Base-by-base conservation (phyloP, 1,140 invertebrate genomes). In the Ridgeia piscesae region DNA sequence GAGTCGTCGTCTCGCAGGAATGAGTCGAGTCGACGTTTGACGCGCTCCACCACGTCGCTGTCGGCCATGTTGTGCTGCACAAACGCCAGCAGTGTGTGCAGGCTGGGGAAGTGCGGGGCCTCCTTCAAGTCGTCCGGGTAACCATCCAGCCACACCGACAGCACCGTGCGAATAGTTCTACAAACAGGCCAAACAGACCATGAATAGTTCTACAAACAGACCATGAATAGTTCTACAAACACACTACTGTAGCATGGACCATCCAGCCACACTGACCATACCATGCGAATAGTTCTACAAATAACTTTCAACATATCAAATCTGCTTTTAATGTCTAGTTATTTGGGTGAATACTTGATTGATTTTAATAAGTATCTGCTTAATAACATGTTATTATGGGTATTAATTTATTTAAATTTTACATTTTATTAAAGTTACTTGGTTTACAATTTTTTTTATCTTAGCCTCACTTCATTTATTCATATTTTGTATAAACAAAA, bases 81-180 rank as follows among this genome's bases (percentile, higher is more conserved):
- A 96, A 99, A 99, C 91, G 97, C 97, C 92, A 98, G 97, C 92
- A 99, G 97, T 95, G 98, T 97, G 91, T 97, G 96, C 92, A 99
- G 97, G 93, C 97, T 97, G n/a, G 97, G 96, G 96, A 98, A 98
- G 94, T 97, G 97, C 88, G 98, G 98, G n/a, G 95, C 94, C 48
- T 98, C 97, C 91, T 97, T 97, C 97, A 99, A 99, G 96, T 99
- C 99, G 96, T 99, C 98, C 88, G 98, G 98, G 95, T 99, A 99
- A 89, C 98, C 98, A 95, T 99, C 99, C 94, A 99, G 96, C 99
- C 99, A 99, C 11, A 99, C 98, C 95, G 99, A 98, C 92, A 99
- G 96, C 92, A 98, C 96, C 91, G 96, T 96, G 91, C 96, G 95
- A 77, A 99, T 97, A 92, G 98, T 98, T 96, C 98, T 98, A 93